Evolutionary conservation across 2,113 vertebrate genomes (phyloP), one percentile per base, ranked within the genome.

Genomic region (Phodopus roborovskii): DNA sequence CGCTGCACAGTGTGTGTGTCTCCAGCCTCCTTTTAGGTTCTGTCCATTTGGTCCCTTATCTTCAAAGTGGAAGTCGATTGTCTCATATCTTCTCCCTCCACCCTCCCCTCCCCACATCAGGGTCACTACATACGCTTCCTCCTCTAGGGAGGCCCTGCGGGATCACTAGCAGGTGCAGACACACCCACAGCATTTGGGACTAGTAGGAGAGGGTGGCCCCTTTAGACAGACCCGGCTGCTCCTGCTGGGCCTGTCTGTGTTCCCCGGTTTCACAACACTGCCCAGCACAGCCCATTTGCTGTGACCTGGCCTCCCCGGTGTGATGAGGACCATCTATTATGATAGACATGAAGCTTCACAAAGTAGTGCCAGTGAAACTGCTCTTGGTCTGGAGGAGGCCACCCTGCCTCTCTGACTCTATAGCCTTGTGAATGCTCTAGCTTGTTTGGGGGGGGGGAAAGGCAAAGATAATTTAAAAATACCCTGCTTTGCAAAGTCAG

Each of bases 371-470:
- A 45, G 7, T 1, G 33, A 92, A 94, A 8, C 16, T 58, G 0
- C 2, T 84, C 42, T 89, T 87, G 42, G 5, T 58, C 42, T 56
- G 7, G 2, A 78, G 2, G 82, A 42, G 58, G 1, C 48, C 64
- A 93, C 30, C 58, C 16, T 66, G 9, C 33, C 10, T 56, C 19
- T 22, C 58, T 58, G 26, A 88, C 2, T 5, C 45, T 77, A 5
- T 2, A 58, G 1, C 13, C 62, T 36, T 0, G 36, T 56, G 75
- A 82, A 30, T 74, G 87, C 3, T 68, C 7, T 4, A 78, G 0
- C 73, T 15, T 94, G 96, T 82, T 24, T 96, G 86, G 82, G 95
- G 88, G 6, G 6, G 8, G 17, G 33, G 45, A 39, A 45, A 36
- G 45, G 6, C 10, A n/a, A 50, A 71, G 58, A n/a, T 77, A 93